These are phyloP conservation scores for Engystomops pustulosus DNA, from an alignment of 2,113 vertebrate species.

Conservation along the genomic window DNA sequence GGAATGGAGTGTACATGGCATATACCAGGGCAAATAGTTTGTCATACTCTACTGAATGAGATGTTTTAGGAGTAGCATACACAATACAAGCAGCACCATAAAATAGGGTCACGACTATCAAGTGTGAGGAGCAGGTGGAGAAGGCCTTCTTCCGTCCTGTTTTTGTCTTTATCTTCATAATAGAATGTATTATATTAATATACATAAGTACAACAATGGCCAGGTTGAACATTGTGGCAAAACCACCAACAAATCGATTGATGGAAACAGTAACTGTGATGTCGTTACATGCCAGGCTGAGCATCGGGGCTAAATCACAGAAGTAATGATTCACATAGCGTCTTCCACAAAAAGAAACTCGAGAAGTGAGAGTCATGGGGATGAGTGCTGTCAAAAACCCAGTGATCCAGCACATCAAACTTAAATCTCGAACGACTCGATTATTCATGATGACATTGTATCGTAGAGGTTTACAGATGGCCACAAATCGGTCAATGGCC, in stretches of 20 bases:
- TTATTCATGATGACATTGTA: slow-evolving; percentile 41
- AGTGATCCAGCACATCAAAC: slow-evolving; percentile 55
- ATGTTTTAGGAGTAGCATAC: slow-evolving; percentile 61
- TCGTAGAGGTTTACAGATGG: neutral
- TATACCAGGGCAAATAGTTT: slow-evolving; percentile 66
- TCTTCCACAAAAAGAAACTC: slow-evolving; percentile 24
- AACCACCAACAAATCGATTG: neutral
- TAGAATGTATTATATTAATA: slow-evolving; percentile 47
- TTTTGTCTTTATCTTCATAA: slow-evolving; percentile 56
- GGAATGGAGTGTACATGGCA: too few relatives aligned
- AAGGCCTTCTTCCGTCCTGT: slow-evolving; percentile 60
- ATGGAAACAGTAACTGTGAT: slow-evolving; percentile 61
- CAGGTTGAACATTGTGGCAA: slow-evolving; percentile 46
- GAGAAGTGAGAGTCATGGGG: neutral
- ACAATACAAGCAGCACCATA: slow-evolving; percentile 62
- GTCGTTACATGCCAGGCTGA: slow-evolving; percentile 67
- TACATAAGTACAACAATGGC: slow-evolving; percentile 62
- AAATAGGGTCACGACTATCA: slow-evolving; percentile 59
- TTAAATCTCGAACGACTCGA: slow-evolving; percentile 60
- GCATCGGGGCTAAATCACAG: slow-evolving; percentile 67
- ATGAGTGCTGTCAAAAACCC: slow-evolving; percentile 51
- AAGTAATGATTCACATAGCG: slow-evolving; percentile 33
- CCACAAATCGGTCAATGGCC: neutral
- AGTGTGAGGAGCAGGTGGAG: slow-evolving; percentile 63
- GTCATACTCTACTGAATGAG: slow-evolving; percentile 34